Evolutionary conservation across 2,888 invertebrate genomes (phyloP), one percentile per base, ranked within the genome.

Genomic region (Sympetrum striolatum): DNA sequence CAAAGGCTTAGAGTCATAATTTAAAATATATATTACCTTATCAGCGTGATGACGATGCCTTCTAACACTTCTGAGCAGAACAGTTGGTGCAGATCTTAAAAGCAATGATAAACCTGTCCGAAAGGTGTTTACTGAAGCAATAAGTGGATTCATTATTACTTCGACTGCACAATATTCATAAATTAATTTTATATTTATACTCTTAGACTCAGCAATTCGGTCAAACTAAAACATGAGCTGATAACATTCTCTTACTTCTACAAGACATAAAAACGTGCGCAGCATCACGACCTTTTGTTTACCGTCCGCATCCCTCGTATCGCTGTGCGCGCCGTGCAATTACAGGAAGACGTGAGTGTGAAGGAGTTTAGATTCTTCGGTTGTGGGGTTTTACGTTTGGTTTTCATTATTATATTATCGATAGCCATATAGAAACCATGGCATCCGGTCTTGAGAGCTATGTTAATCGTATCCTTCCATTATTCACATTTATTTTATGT

Each of bases 371-470:
- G 80, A 31, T 37, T 0, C 25, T 81, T 81, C 14, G 18, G 22
- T n/a, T 8, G 10, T 35, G 4, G 0, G 10, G 14, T 48, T 90
- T 90, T 48, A 18, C 53, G 1, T 44, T 18, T 53, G 53, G 15
- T 53, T 53, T 15, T 53, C 2, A n/a, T 2, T 5, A 53, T 53
- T 53, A 53, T 53, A 0, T 18, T 5, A 53, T 53, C 53, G 53
- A 3, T 53, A 15, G 18, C 53, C 64, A 91, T 22, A 73, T 73
- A 80, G 39, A 10, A 90, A 93, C 91, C 92, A 98, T 98, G 98
- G 96, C 97, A 92, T 96, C 98, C 81, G 97, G 97, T 91, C 94
- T 98, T 91, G 98, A 98, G 94, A 96, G 96, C 86, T 98, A 98
- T 93, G 97, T 98, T 18, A 98, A 98, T 94, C 97, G 96, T 96